Conservation (phyloP, 2,797 vertebrate genomes). For the Silurus aristotelis region DNA sequence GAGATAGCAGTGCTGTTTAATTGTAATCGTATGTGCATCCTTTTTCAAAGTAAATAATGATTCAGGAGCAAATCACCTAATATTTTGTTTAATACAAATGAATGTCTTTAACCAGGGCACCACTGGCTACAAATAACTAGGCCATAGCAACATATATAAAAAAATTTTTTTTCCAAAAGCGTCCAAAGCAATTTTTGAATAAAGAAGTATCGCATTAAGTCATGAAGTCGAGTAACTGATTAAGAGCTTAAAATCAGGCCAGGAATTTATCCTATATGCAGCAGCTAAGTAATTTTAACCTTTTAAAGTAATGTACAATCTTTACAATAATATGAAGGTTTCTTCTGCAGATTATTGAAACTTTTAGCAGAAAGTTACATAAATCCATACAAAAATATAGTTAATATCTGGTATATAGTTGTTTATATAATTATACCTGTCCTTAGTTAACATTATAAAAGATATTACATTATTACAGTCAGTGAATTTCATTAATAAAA, state of each 20-base stretch:
- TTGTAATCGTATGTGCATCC: not conserved
- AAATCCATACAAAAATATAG: not conserved
- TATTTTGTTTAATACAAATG: not conserved
- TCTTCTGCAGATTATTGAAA: not conserved
- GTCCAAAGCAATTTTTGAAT: not conserved
- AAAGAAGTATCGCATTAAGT: too few relatives aligned
- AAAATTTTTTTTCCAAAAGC: not conserved
- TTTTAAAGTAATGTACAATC: not conserved
- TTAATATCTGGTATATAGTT: not conserved
- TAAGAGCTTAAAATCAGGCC: too few relatives aligned
- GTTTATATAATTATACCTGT: too few relatives aligned
- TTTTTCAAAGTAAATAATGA: not conserved
- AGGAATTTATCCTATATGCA: too few relatives aligned
- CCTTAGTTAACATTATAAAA: not conserved
- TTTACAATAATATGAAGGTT: not conserved
- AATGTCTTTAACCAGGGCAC: not conserved
- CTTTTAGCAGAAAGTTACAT: not conserved
- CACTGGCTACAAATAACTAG: too few relatives aligned
- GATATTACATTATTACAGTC: not conserved
- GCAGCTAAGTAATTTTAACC: not conserved
- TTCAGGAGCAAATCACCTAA: not conserved
- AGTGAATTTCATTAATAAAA: not conserved
- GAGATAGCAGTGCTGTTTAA: not conserved
- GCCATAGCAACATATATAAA: not conserved
- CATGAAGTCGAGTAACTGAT: not conserved